Evolutionary conservation across 2,113 vertebrate genomes (phyloP), one percentile per base, ranked within the genome.

Genomic region (Callocephalon fimbriatum): DNA sequence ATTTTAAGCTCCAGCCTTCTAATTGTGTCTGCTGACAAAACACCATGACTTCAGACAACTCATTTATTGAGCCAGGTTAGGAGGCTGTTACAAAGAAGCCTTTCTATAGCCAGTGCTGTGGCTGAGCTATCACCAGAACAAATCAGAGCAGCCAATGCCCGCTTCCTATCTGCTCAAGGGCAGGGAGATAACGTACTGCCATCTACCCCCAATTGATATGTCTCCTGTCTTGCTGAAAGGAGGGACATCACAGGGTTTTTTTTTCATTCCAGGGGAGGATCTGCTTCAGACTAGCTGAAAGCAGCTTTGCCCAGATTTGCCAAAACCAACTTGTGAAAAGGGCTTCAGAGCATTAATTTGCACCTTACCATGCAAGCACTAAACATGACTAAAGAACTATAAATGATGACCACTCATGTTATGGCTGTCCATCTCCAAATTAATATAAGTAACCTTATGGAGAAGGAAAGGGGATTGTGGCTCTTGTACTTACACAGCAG

Each of bases 391-490:
- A 56, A 68, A 73, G 31, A n/a, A 47, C 32, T 70, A 21, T 54
- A 87, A 78, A 65, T 48, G 45, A 65, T 2, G 5, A 56, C 26
- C 20, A 29, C 10, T 65, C 0, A 0, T 38, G 19, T 66, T 70
- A 68, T 1, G 15, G 19, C 15, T 78, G 31, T 73, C 10, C 0
- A 1, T 40, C 17, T 92, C 10, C 32, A 93, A 78, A 82, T 59
- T 5, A 71, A 42, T 10, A 3, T 13, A 59, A 53, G 21, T 17
- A 68, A 47, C 11, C 19, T 45, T 0, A n/a, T 0, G 1, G 1
- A 22, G 48, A 44, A 68, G 13, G 53, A 73, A 80, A 29, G 8
- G 9, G 12, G 6, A 40, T 31, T 56, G 31, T 4, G 18, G 16
- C 35, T 87, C 20, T 29, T 80, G 10, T 56, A 32, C 27, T 76